Percentiles rank a stretch among this genome's conserved stretches.
These are phyloP conservation scores for Monodelphis domestica DNA, from an alignment of 2,797 vertebrate species.

Conservation along the genomic window DNA sequence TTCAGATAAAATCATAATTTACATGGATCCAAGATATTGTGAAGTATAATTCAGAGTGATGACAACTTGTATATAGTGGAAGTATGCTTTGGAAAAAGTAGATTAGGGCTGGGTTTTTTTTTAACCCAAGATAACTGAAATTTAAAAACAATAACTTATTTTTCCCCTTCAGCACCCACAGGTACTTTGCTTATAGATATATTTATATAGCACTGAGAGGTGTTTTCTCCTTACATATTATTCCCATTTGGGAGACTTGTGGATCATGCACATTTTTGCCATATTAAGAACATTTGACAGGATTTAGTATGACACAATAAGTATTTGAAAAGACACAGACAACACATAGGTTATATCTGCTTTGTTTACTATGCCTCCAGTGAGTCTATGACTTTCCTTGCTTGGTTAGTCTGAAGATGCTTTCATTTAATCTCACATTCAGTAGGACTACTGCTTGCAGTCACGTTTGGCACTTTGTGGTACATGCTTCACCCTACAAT, in stretches of 20 bases:
- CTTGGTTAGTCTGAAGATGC: slow-evolving; percentile 17
- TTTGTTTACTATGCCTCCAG: neutral
- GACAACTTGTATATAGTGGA: neutral
- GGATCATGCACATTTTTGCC: neutral
- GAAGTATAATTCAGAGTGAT: neutral
- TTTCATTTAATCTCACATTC: slow-evolving; percentile 47
- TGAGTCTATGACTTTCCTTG: neutral
- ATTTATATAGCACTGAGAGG: neutral
- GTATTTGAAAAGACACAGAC: neutral
- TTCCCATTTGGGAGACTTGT: slow-evolving; percentile 8
- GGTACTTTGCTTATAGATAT: neutral
- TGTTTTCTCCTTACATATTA: neutral
- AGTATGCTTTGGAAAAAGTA: slow-evolving; percentile 16
- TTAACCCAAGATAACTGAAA: slow-evolving; percentile 1
- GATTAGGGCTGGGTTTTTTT: neutral
- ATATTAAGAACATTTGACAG: slow-evolving; percentile 35
- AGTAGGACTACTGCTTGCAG: slow-evolving; percentile 32
- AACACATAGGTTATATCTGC: neutral
- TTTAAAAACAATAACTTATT: neutral
- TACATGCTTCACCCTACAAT: neutral
- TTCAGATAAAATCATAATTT: neutral
- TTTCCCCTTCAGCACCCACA: slow-evolving; percentile 4
- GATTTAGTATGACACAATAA: slow-evolving; percentile 22
- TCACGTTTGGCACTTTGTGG: neutral
- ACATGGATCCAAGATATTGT: neutral